Evolutionary conservation across 2,113 vertebrate species (phyloP), one percentile per base, ranked within the genome.

Genomic region (Tenrec ecaudatus): DNA sequence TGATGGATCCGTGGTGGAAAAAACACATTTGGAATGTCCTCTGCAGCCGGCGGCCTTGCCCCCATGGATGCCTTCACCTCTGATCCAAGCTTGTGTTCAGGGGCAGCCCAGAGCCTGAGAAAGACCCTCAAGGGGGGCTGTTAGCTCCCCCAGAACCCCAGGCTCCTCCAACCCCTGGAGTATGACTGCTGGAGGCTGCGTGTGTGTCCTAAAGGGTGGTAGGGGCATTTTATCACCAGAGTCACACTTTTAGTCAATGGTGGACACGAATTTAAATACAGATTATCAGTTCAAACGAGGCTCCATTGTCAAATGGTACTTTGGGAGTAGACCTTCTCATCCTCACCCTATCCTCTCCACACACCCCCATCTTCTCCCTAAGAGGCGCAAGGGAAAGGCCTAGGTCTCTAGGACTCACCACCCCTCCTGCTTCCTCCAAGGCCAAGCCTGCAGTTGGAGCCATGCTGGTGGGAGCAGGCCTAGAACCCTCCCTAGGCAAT

Each of bases 1-100:
- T 96, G 93, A 96, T 87, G 64, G 20, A 92, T 96, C 88, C 79
- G 40, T 69, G 36, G 23, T 79, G 82, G 40, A 27, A 22, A 86
- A 83, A 94, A 79, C 25, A 62, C 75, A 85, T 62, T 71, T 80
- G 40, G 33, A 82, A 76, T 79, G 91, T 31, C 40, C 60, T 85
- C 85, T 33, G 66, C 38, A 85, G 85, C 22, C 33, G 73, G 40
- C 9, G 1, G 92, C 25, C 60, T 19, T 84, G 29, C 33, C 33
- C n/a, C 0, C 0, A 6, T 3, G 2, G 25, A 43, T 38, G 5
- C 47, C 40, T 57, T 94, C 31, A 73, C 75, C 58, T 64, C 82
- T 78, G 58, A 77, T 58, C 76, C 91, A 85, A 40, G 33, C 47
- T 47, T 29, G 19, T 7, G 71, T 1, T 64, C 1, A 2, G 2